A percentile compares a stretch with the other conserved stretches of the same genome.
Conservation (phyloP, 2,888 invertebrate genomes). For the Limnephilus auricula region DNA sequence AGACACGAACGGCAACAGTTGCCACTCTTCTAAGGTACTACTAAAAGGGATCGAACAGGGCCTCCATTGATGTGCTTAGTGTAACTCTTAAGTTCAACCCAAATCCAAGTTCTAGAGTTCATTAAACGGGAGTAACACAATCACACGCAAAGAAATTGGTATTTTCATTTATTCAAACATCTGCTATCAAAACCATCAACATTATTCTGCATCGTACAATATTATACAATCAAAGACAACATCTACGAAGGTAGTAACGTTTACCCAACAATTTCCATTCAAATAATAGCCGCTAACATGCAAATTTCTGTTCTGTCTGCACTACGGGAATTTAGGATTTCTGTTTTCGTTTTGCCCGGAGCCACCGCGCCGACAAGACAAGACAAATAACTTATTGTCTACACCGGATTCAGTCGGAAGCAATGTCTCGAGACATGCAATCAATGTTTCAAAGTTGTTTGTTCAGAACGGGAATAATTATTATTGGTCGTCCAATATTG, state of each 20-base stretch:
- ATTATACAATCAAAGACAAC: neutral
- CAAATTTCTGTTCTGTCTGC: neutral
- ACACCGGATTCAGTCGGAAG: neutral
- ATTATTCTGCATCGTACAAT: neutral
- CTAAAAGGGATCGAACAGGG: too few relatives aligned
- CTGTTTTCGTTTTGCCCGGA: neutral
- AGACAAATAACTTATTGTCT: neutral
- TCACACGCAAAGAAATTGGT: too few relatives aligned
- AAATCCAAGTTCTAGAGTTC: too few relatives aligned
- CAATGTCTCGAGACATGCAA: neutral
- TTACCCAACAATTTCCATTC: neutral
- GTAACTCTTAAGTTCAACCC: too few relatives aligned
- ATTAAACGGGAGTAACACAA: too few relatives aligned
- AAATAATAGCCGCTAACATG: neutral
- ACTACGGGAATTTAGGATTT: neutral
- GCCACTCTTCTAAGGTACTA: too few relatives aligned
- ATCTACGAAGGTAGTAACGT: neutral
- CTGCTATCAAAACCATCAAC: too few relatives aligned
- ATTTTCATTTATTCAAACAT: too few relatives aligned
- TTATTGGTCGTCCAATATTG: neutral
- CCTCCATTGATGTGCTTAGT: too few relatives aligned
- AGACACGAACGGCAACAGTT: too few relatives aligned
- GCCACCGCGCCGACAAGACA: too few relatives aligned
- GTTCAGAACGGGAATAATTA: neutral
- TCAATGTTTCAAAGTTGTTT: neutral